Conservation (phyloP, 2,797 vertebrate genomes). For the Pteronotus mesoamericanus region DNA sequence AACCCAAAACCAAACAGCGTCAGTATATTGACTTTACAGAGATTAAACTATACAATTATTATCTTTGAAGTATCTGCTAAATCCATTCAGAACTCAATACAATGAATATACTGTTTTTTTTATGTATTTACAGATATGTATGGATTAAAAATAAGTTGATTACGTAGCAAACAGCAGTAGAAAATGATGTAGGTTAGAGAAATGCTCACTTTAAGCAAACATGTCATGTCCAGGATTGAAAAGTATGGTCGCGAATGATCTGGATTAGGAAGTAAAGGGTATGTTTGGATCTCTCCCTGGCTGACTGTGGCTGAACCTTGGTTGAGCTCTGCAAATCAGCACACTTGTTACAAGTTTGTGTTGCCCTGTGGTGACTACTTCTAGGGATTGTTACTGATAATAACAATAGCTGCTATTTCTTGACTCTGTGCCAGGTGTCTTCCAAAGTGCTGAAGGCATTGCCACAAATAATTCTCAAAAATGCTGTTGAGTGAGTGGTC, state of each 20-base stretch:
- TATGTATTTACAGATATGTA: not conserved
- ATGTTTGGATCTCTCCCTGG: not conserved
- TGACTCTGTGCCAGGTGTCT: not conserved
- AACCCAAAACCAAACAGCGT: not conserved
- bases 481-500: not conserved
- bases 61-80: not conserved
- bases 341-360: not conserved
- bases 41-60: not conserved
- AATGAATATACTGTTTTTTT: not conserved
- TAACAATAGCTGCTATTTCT: not conserved
- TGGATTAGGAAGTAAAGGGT: not conserved
- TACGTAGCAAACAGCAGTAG: not conserved
- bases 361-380: accelerated
- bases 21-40: not conserved
- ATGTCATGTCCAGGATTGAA: not conserved
- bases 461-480: not conserved
- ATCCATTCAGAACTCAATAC: not conserved
- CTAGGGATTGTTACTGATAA: not conserved
- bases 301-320: not conserved
- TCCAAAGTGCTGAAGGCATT: not conserved
- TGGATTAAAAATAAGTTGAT: not conserved
- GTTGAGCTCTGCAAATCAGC: not conserved
- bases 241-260: not conserved
- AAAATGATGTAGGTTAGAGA: not conserved
- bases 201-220: not conserved